Evolutionary conservation across 2,797 vertebrate genomes (phyloP), one percentile per base, ranked within the genome.

Genomic region (Syncerus caffer): DNA sequence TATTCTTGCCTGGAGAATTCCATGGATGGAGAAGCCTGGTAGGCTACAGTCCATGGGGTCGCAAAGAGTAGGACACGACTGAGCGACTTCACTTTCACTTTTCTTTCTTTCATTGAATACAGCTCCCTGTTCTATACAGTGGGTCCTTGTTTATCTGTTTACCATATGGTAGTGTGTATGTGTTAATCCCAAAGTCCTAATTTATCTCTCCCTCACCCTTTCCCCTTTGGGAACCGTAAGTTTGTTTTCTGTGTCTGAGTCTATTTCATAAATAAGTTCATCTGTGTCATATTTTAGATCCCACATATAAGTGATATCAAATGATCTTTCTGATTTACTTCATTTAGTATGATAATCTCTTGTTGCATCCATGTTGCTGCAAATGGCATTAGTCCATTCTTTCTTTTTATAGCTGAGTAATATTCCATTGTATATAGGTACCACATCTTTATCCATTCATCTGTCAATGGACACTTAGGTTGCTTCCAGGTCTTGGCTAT

Each of bases 401-500:
- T 7, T 62, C 60, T 31, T 80, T 79, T 53, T 23, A n/a, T 14
- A 31, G 11, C 50, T 51, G 50, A 53, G 31, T 80, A n/a, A n/a
- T 8, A 34, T 7, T 14, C 50, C 11, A 14, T 1, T n/a, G 78
- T 14, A 4, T 80, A 2, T 2, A 23, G 11, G 31, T 4, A 7
- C 78, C 11, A 14, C 45, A 1, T 7, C 31, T 80, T n/a, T 23
- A 19, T 14, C 17, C 50, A 2, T 13, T 14, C 31, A 25, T 42
- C 71, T 13, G 12, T 42, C 38, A 14, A 0, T n/a, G 50, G 11
- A 34, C 78, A 14, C n/a, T 51, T 34, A 34, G 78, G 50, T 19
- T 23, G 78, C 31, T 34, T 80, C 78, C 31, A n/a, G 19, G 78
- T 53, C 78, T 21, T n/a, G 50, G 50, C 47, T 51, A 14, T 53